phyloP scores from a whole-genome alignment of 1,140 invertebrate genomes.

The Carcinoscorpius rotundicauda region DNA sequence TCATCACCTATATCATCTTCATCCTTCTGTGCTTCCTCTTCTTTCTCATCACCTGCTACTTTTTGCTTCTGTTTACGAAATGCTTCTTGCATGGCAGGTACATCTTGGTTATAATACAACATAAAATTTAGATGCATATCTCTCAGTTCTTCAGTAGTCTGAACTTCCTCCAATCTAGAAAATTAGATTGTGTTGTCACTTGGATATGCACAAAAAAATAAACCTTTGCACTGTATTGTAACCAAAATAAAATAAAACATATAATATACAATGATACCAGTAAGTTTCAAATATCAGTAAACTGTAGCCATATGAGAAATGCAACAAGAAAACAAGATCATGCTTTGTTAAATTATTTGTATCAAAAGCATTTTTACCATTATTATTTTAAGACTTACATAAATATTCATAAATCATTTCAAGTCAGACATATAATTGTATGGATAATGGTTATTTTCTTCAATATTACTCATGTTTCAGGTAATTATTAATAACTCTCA shows the following conservation, averaged over 20 bases:
- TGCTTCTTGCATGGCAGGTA: slow-evolving; percentile 70
- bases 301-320: no score
- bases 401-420: no score
- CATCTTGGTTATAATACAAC: slow-evolving; percentile 76
- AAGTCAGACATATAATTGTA: neutral
- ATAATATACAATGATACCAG: no score
- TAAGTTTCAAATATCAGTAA: no score
- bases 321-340: no score
- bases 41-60: slow-evolving; percentile 19
- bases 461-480: neutral
- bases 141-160: slow-evolving; percentile 79
- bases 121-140: slow-evolving; percentile 90
- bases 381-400: no score
- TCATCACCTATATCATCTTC: slow-evolving; percentile 41
- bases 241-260: no score
- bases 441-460: slow-evolving; percentile 5
- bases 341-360: no score
- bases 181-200: neutral
- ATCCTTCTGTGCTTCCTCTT: slow-evolving; percentile 27
- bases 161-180: slow-evolving; percentile 44
- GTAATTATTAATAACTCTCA: no score
- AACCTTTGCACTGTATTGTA: no score
- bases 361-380: no score
- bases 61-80: neutral
- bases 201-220: no score